Percentiles rank a stretch among this genome's conserved stretches.
Conservation (phyloP, 1,140 invertebrate genomes). For the Drosophila neocordata region DNA sequence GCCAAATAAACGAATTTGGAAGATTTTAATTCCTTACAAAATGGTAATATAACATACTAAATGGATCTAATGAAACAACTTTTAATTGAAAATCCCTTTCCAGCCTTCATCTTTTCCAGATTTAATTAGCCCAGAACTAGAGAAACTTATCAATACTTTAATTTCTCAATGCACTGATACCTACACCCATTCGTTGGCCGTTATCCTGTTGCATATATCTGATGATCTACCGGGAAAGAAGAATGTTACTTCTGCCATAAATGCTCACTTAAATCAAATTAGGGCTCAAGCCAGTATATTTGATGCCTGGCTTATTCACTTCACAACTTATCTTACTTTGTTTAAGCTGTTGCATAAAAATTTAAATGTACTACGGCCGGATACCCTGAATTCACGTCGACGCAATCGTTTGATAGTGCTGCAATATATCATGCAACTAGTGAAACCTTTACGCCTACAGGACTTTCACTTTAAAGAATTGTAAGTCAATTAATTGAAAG, state of each 20-base stretch:
- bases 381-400: not conserved
- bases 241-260: not conserved
- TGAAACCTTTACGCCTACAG: slow-evolving; percentile 36
- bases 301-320: slow-evolving; percentile 44
- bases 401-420: slow-evolving; percentile 30
- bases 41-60: slow-evolving; percentile 15
- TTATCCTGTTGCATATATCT: slow-evolving; percentile 41
- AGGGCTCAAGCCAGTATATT: slow-evolving; percentile 12
- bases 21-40: slow-evolving; percentile 43
- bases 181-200: slow-evolving; percentile 33
- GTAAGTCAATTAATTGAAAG: slow-evolving; percentile 16
- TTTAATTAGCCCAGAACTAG: slow-evolving; percentile 28
- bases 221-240: not conserved
- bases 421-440: slow-evolving; percentile 23
- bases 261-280: slow-evolving; percentile 33
- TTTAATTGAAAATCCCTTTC: not conserved
- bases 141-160: slow-evolving; percentile 31
- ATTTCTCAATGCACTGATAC: slow-evolving; percentile 22
- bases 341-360: slow-evolving; percentile 41
- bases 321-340: slow-evolving; percentile 30
- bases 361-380: not conserved
- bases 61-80: not conserved
- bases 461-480: slow-evolving; percentile 35
- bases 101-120: not conserved
- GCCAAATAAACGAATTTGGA: slow-evolving; percentile 56